phyloP scores from a whole-genome alignment of 1,140 invertebrate species.

The Scylla paramamosain region DNA sequence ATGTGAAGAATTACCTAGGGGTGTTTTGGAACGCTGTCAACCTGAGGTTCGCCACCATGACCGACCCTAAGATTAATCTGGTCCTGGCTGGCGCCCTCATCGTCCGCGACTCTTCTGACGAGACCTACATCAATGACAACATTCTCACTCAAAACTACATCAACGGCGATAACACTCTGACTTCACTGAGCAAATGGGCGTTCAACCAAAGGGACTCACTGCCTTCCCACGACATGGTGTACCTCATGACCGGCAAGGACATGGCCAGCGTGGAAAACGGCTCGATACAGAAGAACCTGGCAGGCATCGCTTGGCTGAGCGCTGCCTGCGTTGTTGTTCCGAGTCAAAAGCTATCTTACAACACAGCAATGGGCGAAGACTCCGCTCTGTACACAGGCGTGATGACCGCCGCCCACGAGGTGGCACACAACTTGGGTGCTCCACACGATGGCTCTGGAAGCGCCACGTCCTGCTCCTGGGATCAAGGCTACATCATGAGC shows the following conservation, averaged over 20 bases:
- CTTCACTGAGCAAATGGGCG: conserved; percentile 69
- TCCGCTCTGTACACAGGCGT: conserved; percentile 77
- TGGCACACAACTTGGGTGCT: conserved; percentile 77
- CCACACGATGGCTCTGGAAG: conserved; percentile 77
- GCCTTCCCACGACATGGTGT: conserved; percentile 72
- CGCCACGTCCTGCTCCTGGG: conserved; percentile 72
- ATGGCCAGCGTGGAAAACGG: conserved; percentile 66
- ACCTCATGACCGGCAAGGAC: conserved; percentile 74
- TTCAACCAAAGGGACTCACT: conserved; percentile 52
- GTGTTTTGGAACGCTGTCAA: conserved; percentile 77
- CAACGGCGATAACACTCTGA: conserved; percentile 70
- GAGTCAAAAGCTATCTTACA: conserved; percentile 56
- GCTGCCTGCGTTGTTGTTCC: conserved; percentile 69
- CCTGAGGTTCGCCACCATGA: conserved; percentile 74
- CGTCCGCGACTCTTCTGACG: conserved; percentile 36
- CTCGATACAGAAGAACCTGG: not conserved
- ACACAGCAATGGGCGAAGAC: conserved; percentile 77
- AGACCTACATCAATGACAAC: conserved; percentile 75
- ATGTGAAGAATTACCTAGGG: conserved; percentile 74
- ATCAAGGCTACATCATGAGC: conserved; percentile 77
- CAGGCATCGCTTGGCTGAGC: conserved; percentile 64
- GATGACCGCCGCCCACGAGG: conserved; percentile 77
- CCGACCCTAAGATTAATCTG: conserved; percentile 74
- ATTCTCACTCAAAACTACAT: conserved; percentile 40
- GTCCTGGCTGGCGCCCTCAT: conserved; percentile 74